These are phyloP conservation scores for Pampus argenteus DNA, from an alignment of 2,797 vertebrate species.

Conservation along the genomic window DNA sequence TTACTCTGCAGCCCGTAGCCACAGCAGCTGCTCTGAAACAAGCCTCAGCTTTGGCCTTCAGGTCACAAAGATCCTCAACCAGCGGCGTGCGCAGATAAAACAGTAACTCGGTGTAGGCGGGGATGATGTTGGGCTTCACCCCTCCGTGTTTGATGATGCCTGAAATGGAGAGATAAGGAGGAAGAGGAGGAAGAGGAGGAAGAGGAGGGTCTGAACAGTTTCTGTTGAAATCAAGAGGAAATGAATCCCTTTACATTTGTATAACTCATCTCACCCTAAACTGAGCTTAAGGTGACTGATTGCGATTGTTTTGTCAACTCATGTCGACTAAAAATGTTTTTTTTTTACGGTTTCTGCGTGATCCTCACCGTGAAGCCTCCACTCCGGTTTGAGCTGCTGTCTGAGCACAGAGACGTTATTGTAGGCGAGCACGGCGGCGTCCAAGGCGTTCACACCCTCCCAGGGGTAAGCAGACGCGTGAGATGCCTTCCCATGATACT, in stretches of 20 bases:
- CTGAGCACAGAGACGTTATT: constrained; percentile 92
- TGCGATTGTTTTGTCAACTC: neutral
- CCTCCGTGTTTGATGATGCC: constrained; percentile 93
- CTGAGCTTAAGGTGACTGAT: neutral
- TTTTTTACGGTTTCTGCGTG: too few species aligned
- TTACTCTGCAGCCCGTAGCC: constrained; percentile 91
- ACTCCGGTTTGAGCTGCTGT: constrained; percentile 92
- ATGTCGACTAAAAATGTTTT: neutral
- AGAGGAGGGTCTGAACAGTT: neutral
- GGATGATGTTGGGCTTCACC: constrained; percentile 91
- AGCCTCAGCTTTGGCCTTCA: constrained; percentile 88
- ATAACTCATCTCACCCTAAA: neutral
- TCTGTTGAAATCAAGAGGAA: neutral
- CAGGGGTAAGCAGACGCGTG: constrained; percentile 92
- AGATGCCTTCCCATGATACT: constrained; percentile 91
- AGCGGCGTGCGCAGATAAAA: constrained; percentile 89
- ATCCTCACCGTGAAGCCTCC: constrained; percentile 89
- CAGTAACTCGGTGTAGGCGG: constrained; percentile 88
- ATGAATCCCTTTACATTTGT: neutral
- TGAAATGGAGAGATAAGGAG: constrained; percentile 49
- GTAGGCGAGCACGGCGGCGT: constrained; percentile 93
- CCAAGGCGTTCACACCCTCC: constrained; percentile 93
- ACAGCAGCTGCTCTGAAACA: constrained; percentile 91
- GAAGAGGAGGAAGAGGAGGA: neutral
- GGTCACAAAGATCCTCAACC: constrained; percentile 83